Percentiles rank a stretch among this genome's conserved stretches.
Conservation (phyloP, 2,797 vertebrate genomes). For the Chaenodraco wilsoni region DNA sequence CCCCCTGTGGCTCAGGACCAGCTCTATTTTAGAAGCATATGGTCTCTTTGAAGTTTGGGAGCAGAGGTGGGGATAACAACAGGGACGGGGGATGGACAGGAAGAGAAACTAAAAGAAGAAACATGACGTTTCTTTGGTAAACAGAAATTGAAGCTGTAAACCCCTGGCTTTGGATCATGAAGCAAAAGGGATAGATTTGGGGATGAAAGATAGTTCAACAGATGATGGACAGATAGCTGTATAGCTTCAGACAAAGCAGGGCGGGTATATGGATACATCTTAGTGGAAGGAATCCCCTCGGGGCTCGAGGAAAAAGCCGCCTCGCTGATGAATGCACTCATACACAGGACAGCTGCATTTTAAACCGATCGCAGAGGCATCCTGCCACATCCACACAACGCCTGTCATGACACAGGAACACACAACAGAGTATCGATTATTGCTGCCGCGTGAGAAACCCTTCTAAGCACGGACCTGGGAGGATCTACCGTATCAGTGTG, state of each 20-base stretch:
- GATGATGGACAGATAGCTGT: constrained; percentile 5
- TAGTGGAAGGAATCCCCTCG: constrained; percentile 36
- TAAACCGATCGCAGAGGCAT: constrained; percentile 17
- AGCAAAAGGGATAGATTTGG: neutral
- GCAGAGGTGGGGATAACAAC: constrained; percentile 28
- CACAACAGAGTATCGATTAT: constrained; percentile 31
- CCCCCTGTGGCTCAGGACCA: constrained; percentile 10
- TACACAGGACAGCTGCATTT: constrained; percentile 40
- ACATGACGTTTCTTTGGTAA: neutral
- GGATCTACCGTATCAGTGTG: constrained; percentile 5
- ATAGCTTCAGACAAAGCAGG: constrained; percentile 16
- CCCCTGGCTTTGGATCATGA: neutral
- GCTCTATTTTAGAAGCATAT: constrained; percentile 59
- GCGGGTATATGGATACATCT: constrained; percentile 22
- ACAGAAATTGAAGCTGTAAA: neutral
- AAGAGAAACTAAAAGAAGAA: constrained; percentile 7
- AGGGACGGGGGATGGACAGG: constrained; percentile 5
- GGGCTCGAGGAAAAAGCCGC: constrained; percentile 35
- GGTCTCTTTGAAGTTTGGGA: constrained; percentile 65
- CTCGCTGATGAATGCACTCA: constrained; percentile 70
- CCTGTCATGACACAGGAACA: neutral
- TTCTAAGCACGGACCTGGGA: constrained; percentile 9
- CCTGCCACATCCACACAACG: constrained; percentile 10
- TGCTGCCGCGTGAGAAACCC: neutral
- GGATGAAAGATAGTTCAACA: constrained; percentile 1